Evolutionary conservation across 2,113 vertebrate genomes (phyloP).

Genomic region (Sakesphorus luctuosus): DNA sequence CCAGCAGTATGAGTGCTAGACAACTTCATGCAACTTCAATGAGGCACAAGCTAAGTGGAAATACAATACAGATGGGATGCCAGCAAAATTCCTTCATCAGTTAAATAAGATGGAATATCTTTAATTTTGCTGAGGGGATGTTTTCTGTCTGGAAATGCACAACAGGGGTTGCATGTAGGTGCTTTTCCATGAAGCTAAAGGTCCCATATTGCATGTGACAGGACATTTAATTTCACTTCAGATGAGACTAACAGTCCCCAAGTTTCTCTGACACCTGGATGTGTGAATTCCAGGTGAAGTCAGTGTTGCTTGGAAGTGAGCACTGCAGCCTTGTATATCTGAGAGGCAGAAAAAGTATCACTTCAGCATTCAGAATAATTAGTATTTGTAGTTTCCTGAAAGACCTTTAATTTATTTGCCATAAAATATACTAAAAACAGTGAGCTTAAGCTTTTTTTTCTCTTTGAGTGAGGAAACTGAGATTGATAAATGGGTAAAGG

Average conservation of each 20-base stretch:
- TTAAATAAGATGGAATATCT: background rate
- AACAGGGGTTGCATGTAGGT: accelerated
- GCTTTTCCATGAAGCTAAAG: background rate
- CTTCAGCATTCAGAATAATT: background rate
- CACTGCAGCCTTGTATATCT: accelerated
- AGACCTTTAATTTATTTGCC: background rate
- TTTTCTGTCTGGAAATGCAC: background rate
- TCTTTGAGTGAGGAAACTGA: background rate
- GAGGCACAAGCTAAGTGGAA: slow-evolving; percentile 52
- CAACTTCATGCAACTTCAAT: slow-evolving; percentile 56
- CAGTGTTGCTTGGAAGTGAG: accelerated
- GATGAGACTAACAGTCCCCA: accelerated
- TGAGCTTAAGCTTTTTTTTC: background rate
- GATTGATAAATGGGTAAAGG: background rate
- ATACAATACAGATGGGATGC: slow-evolving; percentile 22
- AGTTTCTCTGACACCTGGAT: accelerated
- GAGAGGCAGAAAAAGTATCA: background rate
- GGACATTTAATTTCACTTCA: accelerated
- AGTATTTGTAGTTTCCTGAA: background rate
- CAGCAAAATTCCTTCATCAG: background rate
- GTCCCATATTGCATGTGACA: background rate
- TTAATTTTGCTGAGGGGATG: accelerated
- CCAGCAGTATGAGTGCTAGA: background rate
- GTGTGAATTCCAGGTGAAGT: background rate
- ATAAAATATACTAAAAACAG: background rate